Evolutionary conservation across 2,113 vertebrate genomes (phyloP).

Genomic region (Clarias batrachus): DNA sequence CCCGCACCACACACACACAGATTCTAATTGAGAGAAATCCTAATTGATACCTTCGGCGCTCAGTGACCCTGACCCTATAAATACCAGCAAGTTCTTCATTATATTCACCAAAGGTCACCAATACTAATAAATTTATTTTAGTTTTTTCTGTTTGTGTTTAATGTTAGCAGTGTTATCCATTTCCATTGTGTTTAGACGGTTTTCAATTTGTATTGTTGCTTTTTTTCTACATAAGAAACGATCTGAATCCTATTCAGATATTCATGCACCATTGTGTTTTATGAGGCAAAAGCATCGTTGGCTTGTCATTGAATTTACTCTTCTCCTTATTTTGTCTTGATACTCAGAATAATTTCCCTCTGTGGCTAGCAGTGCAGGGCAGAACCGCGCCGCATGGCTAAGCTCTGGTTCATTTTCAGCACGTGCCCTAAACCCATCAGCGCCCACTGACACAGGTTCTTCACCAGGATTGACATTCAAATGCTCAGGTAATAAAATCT

Average conservation of each 20-base stretch:
- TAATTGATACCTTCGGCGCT: no score
- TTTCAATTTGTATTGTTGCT: not conserved
- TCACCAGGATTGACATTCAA: conserved; percentile 39
- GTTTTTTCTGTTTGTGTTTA: not conserved
- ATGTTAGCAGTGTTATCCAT: not conserved
- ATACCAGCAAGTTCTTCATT: not conserved
- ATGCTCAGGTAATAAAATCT: conserved; percentile 43
- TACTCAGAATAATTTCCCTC: conserved; percentile 41
- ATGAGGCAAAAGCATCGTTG: conserved; percentile 1
- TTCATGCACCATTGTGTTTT: not conserved
- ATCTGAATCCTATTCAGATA: conserved; percentile 10
- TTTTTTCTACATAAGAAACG: conserved; percentile 21
- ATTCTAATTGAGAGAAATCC: no score
- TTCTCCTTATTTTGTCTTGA: conserved; percentile 8
- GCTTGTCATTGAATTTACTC: conserved; percentile 42
- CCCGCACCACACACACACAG: no score
- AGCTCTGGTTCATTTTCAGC: conserved; percentile 44
- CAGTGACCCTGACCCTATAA: not conserved
- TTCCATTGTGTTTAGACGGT: not conserved
- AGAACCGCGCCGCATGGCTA: conserved; percentile 5
- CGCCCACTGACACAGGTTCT: conserved; percentile 40
- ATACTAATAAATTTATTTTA: not conserved
- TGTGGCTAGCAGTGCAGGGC: conserved; percentile 26
- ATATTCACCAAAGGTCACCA: no score
- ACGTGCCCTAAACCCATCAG: conserved; percentile 29